Base-by-base conservation (phyloP, 2,888 invertebrate species). In the Cerceris ruficornis region DNA sequence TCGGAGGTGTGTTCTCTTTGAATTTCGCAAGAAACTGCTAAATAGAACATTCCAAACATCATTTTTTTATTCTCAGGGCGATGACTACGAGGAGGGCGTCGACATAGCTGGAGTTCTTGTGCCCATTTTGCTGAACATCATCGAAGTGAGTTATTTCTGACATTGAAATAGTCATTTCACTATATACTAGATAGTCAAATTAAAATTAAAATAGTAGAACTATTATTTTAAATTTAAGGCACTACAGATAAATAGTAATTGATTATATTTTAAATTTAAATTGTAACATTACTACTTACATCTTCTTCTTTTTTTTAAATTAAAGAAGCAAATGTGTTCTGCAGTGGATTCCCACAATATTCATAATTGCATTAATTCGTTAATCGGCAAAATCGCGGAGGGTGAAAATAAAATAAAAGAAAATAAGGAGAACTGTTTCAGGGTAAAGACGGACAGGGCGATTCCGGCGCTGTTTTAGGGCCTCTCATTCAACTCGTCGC, bases 381-480 rank as follows among this genome's bases (percentile, higher is more conserved):
- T 28, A 4, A 28, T 28, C 28, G 28, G 4, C 28, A 28, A 4
- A 28, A 28, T 28, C 28, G 28, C 28, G 28, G 13, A 17, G 42
- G 28, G 28, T 57, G 28, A 42, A 11, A 15, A 39, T 41, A n/a
- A 17, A 17, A 46, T 49, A 28, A 49, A 49, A 65, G 49, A 49
- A 43, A 70, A 43, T 17, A 54, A 75, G 54, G 54, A 50, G 55
- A 14, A 55, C 49, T 58, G 46, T 80, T 85, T 68, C 67, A 92
- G 92, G 92, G 90, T 0, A 80, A 77, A 43, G 87, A 90, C 15
- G 92, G 92, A 0, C 46, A 80, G 72, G 90, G 90, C 42, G 91
- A 92, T 65, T 83, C 88, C 6, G 90, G 86, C n/a, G 90, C 91
- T 0, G 73, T 92, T 28, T 59, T 91, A 59, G 89, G 89, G 7